These are phyloP conservation scores for Caradrina clavipalpis DNA, from an alignment of 2,888 invertebrate genomes.

Conservation along the genomic window DNA sequence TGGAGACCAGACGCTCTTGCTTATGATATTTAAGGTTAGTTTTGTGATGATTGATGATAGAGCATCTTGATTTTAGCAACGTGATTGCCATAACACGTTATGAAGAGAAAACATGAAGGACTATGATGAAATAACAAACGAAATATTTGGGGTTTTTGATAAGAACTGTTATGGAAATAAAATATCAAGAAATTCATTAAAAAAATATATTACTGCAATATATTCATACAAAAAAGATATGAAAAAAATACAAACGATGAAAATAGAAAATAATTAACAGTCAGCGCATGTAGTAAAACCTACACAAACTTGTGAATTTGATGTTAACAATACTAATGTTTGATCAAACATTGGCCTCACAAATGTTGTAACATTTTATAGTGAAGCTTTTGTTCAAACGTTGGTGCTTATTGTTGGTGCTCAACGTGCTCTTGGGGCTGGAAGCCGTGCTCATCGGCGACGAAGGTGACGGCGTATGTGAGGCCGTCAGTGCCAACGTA, in stretches of 20 bases:
- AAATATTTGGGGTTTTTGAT: too few relatives aligned
- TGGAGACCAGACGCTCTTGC: slow-evolving; percentile 87
- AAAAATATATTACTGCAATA: slow-evolving; percentile 59
- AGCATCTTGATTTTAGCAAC: too few relatives aligned
- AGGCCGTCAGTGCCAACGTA: slow-evolving; percentile 90
- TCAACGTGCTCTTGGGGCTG: slow-evolving; percentile 86
- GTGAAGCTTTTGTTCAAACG: slow-evolving; percentile 35
- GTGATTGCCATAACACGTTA: too few relatives aligned
- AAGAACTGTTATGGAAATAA: neutral
- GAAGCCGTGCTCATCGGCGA: slow-evolving; percentile 92
- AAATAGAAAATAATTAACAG: slow-evolving; percentile 44
- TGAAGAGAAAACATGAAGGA: too few relatives aligned
- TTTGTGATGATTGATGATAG: too few relatives aligned
- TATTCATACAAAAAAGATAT: slow-evolving; percentile 58
- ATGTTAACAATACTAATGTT: slow-evolving; percentile 29
- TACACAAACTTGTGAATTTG: slow-evolving; percentile 66
- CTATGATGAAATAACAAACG: too few relatives aligned
- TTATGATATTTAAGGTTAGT: slow-evolving; percentile 93
- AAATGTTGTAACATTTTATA: slow-evolving; percentile 47
- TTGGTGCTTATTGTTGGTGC: slow-evolving; percentile 68
- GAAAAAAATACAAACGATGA: slow-evolving; percentile 51
- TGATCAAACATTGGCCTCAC: slow-evolving; percentile 42
- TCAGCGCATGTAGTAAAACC: slow-evolving; percentile 77
- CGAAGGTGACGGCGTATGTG: slow-evolving; percentile 88
- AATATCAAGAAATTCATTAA: slow-evolving; percentile 24